These are phyloP conservation scores for Ibidorhyncha struthersii DNA, from an alignment of 2,113 vertebrate species.

Conservation along the genomic window DNA sequence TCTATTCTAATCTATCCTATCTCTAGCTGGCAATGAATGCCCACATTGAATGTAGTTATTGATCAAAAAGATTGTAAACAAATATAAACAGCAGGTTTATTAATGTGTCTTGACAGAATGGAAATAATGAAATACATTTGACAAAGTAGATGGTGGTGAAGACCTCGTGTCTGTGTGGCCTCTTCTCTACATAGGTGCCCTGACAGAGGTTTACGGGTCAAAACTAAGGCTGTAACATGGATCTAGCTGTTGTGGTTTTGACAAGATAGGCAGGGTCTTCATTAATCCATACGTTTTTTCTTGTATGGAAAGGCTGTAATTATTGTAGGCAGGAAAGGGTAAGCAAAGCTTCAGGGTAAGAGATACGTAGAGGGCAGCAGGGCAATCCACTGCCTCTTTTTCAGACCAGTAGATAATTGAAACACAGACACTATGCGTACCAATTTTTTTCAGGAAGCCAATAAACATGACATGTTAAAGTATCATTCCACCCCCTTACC, in stretches of 20 bases:
- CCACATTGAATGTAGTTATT: background rate
- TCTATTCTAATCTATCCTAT: background rate
- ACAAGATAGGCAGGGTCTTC: background rate
- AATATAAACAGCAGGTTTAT: slow-evolving; percentile 4
- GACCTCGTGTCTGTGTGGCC: background rate
- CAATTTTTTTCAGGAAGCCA: background rate
- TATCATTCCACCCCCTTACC: background rate
- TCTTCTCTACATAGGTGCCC: background rate
- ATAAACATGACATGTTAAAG: background rate
- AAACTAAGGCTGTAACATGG: background rate
- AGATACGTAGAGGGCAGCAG: background rate
- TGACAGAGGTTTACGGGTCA: background rate
- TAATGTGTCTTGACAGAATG: background rate
- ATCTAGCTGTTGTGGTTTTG: background rate
- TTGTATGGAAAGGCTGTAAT: background rate
- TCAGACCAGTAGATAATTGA: background rate
- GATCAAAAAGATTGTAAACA: slow-evolving; percentile 12
- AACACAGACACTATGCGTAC: background rate
- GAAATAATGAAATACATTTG: background rate
- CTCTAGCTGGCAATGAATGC: background rate
- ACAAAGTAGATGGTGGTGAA: background rate
- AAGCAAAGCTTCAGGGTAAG: background rate
- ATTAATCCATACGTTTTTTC: background rate
- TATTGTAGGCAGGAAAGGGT: background rate
- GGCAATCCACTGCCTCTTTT: background rate